Evolutionary conservation across 2,888 invertebrate genomes (phyloP).

Genomic region (Epicampocera succincta): DNA sequence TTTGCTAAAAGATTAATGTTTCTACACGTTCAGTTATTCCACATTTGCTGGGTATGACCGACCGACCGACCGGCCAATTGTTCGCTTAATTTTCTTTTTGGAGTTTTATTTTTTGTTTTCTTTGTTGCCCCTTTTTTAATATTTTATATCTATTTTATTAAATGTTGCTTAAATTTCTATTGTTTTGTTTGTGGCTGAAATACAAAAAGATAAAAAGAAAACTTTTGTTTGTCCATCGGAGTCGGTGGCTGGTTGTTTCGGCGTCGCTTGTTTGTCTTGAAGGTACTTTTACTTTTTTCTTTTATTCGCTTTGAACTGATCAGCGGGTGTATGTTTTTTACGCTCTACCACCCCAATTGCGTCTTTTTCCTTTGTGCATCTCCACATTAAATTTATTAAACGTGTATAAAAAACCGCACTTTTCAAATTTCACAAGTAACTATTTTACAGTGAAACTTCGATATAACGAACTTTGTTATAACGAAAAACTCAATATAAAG

Average conservation of each 20-base stretch:
- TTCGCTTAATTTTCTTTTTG: slow-evolving; percentile 38
- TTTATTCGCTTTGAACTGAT: slow-evolving; percentile 41
- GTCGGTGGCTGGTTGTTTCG: slow-evolving; percentile 7
- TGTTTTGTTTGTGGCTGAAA: slow-evolving; percentile 41
- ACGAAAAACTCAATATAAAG: too few relatives aligned
- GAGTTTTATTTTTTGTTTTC: not conserved
- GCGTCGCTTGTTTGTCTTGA: slow-evolving; percentile 10
- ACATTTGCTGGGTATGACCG: slow-evolving; percentile 66
- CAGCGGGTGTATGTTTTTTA: slow-evolving; percentile 62
- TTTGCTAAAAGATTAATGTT: slow-evolving; percentile 42
- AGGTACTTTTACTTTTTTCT: slow-evolving; percentile 63
- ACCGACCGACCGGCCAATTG: slow-evolving; percentile 67
- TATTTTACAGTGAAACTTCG: too few relatives aligned
- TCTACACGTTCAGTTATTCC: slow-evolving; percentile 19
- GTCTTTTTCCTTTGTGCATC: slow-evolving; percentile 46
- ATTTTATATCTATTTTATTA: slow-evolving; percentile 26
- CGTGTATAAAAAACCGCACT: not conserved
- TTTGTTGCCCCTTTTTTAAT: too few relatives aligned
- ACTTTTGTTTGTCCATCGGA: slow-evolving; percentile 47
- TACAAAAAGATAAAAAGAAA: slow-evolving; percentile 43
- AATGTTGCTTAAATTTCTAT: slow-evolving; percentile 50
- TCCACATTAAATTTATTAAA: slow-evolving; percentile 58
- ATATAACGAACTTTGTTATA: too few relatives aligned
- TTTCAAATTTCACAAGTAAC: slow-evolving; percentile 54
- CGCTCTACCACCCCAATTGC: slow-evolving; percentile 14